A percentile compares a stretch with the other conserved stretches of the same genome.
Evolutionary conservation across 1,140 invertebrate genomes (phyloP).

Genomic region (Andricus grossulariae): DNA sequence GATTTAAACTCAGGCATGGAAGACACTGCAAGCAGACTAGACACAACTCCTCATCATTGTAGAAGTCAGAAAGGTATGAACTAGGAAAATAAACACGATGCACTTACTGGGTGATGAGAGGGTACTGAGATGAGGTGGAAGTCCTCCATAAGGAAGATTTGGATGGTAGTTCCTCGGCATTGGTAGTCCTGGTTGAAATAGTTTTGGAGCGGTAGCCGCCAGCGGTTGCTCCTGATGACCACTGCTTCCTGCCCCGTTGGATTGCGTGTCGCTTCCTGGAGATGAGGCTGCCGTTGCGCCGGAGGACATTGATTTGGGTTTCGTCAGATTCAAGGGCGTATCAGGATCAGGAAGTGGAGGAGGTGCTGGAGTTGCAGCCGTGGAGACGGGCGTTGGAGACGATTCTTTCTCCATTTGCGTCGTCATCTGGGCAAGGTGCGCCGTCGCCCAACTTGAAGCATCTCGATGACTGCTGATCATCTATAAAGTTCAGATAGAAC

Average conservation of each 20-base stretch:
- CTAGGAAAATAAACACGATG: neutral
- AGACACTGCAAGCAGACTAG: neutral
- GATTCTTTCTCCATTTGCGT: slow-evolving; percentile 71
- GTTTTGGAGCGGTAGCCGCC: slow-evolving; percentile 78
- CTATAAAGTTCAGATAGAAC: slow-evolving; percentile 48
- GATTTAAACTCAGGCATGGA: neutral
- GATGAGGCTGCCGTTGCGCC: slow-evolving; percentile 64
- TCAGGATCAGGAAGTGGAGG: slow-evolving; percentile 81
- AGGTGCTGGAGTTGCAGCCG: slow-evolving; percentile 67
- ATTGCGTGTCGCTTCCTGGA: slow-evolving; percentile 71
- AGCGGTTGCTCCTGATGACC: slow-evolving; percentile 77
- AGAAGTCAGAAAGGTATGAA: neutral
- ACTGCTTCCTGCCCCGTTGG: slow-evolving; percentile 72
- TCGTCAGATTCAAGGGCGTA: slow-evolving; percentile 90
- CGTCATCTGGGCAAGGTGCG: slow-evolving; percentile 70
- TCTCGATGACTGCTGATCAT: slow-evolving; percentile 72
- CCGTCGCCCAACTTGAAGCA: slow-evolving; percentile 66
- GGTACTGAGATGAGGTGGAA: slow-evolving; percentile 77
- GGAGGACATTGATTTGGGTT: slow-evolving; percentile 82
- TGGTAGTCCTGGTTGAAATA: slow-evolving; percentile 77
- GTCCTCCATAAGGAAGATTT: slow-evolving; percentile 76
- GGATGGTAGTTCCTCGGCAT: slow-evolving; percentile 78
- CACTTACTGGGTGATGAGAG: slow-evolving; percentile 69
- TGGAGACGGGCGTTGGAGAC: slow-evolving; percentile 74
- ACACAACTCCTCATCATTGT: neutral